Percentiles rank a stretch among this genome's conserved stretches.
Evolutionary conservation across 1,140 invertebrate species (phyloP).

Genomic region (Drosophila santomea): DNA sequence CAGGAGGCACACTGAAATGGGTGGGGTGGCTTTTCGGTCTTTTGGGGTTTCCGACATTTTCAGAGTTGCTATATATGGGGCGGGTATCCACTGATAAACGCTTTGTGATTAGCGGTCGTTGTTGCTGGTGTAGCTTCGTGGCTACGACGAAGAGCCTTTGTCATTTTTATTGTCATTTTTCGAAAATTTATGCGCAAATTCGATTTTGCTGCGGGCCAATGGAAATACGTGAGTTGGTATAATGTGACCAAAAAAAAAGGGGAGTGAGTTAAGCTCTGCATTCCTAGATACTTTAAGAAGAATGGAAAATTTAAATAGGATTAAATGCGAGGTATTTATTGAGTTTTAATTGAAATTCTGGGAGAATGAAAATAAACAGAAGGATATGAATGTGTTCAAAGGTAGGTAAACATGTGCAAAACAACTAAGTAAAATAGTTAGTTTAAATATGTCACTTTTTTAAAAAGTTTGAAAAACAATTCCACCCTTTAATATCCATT

Average conservation of each 20-base stretch:
- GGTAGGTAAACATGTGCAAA: not conserved
- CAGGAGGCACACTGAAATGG: constrained; percentile 1
- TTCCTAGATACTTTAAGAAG: constrained; percentile 16
- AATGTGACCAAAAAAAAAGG: constrained; percentile 3
- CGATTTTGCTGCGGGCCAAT: constrained; percentile 40
- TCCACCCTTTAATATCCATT: not conserved
- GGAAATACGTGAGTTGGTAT: constrained; percentile 43
- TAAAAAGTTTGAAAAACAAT: not conserved
- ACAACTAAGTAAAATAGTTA: no score
- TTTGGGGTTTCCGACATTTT: not conserved
- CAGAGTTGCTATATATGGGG: constrained; percentile 24
- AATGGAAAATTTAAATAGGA: constrained; percentile 7
- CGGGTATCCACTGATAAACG: constrained; percentile 59
- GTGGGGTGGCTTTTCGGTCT: not conserved
- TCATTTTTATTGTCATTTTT: constrained; percentile 69
- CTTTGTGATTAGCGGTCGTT: constrained; percentile 69
- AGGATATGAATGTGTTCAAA: not conserved
- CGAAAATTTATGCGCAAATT: constrained; percentile 71
- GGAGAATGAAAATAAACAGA: not conserved
- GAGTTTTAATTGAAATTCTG: constrained; percentile 5
- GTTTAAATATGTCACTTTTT: not conserved
- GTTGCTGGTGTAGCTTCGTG: constrained; percentile 34
- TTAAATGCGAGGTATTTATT: constrained; percentile 1
- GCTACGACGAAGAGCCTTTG: constrained; percentile 38
- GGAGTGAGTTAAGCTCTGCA: constrained; percentile 4